Percentiles rank a stretch among this genome's conserved stretches.
phyloP scores from a whole-genome alignment of 1,140 invertebrate species.

The Parapsyche elsis region DNA sequence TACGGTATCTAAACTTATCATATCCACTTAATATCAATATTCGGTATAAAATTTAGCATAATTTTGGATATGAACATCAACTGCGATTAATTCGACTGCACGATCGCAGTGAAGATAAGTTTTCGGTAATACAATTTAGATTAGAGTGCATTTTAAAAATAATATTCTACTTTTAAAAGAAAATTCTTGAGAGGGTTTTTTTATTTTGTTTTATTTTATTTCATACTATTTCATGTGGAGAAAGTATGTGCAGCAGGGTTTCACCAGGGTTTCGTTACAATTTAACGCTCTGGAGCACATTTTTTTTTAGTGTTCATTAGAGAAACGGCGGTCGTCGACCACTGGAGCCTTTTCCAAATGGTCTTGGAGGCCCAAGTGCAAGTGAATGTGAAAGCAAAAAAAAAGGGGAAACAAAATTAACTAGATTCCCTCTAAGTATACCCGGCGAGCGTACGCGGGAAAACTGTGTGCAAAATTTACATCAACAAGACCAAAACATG shows the following conservation, averaged over 20 bases:
- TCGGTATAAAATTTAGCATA: no score
- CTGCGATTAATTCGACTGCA: no score
- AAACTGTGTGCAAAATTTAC: background rate
- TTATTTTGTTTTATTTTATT: background rate
- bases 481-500: background rate
- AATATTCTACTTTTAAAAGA: background rate
- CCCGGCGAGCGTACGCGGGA: background rate
- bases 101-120: no score
- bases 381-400: background rate
- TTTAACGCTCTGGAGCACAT: constrained; percentile 27
- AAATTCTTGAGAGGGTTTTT: background rate
- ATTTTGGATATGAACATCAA: no score
- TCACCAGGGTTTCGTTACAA: constrained; percentile 4
- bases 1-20: no score
- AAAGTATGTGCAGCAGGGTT: background rate
- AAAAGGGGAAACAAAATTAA: background rate
- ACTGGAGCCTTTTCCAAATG: background rate
- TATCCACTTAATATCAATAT: no score
- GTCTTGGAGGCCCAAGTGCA: constrained; percentile 7
- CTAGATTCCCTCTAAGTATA: background rate
- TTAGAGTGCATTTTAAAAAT: background rate
- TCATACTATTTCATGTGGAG: background rate
- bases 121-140: no score
- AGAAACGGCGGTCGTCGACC: constrained; percentile 11
- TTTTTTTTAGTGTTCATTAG: constrained; percentile 17